Evolutionary conservation across 2,888 invertebrate species (phyloP), one percentile per base, ranked within the genome.

Genomic region (Hecatera dysodea): DNA sequence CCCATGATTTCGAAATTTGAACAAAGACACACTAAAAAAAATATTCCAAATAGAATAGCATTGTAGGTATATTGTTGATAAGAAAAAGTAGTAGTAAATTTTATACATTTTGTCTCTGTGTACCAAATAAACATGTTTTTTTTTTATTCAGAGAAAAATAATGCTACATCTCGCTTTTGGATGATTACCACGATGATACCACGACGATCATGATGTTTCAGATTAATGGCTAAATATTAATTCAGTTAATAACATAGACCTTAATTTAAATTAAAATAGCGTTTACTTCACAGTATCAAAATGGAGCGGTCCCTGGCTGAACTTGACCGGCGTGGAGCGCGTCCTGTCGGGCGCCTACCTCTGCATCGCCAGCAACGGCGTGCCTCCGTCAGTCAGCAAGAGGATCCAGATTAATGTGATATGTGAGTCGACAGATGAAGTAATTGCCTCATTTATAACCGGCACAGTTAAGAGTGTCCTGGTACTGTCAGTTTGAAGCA

Each of bases 311-410:
- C 91, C 94, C 0, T 93, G 96, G 92, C 89, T 97, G 86, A 97
- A 96, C 86, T 91, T 97, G 78, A 96, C 95, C 0, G 92, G 90
- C 17, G 95, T 97, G 33, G 97, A 97, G 81, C 95, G 97, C 63
- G 95, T 95, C 42, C 96, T 97, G 83, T 97, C 97, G 90, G 97
- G 97, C 1, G 96, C 97, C 0, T 97, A 97, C 88, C 94, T 97
- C 36, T 97, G 97, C 90, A 97, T 97, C 82, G 97, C 97, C 1
- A 96, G 96, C 29, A 97, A 97, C 80, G 97, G 97, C 8, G 96
- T 97, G 0, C 95, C 95, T 0, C 95, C 95, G 0, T 94, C 95
- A 0, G 95, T 96, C 69, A 95, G 95, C 93, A 96, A 95, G 89
- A 88, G 95, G 77, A 91, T 95, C 72, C 92, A 92, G 75, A 93